These are phyloP conservation scores for Drosophila acutilabella DNA, from an alignment of 2,888 invertebrate species.

Conservation along the genomic window DNA sequence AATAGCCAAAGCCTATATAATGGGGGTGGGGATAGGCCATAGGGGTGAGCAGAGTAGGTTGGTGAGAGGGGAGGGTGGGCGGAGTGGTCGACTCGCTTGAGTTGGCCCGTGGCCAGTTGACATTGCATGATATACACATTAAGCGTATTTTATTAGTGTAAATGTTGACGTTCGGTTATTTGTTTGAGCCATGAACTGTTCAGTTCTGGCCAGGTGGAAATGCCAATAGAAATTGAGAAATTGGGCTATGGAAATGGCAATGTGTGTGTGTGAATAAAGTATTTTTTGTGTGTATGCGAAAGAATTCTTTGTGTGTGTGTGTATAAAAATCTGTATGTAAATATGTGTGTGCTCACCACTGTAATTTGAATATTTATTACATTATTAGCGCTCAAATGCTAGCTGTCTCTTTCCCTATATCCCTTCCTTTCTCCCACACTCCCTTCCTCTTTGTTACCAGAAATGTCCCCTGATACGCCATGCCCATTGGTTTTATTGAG, in stretches of 20 bases:
- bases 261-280: background rate
- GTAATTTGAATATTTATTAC: constrained; percentile 81
- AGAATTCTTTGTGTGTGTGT: too few species aligned
- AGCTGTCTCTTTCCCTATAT: constrained; percentile 1
- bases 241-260: constrained; percentile 47
- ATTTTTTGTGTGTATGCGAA: constrained; percentile 31
- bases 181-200: constrained; percentile 58
- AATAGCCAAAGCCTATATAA: constrained; percentile 53
- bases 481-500: constrained; percentile 56
- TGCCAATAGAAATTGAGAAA: constrained; percentile 62
- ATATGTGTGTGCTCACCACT: constrained; percentile 14
- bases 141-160: constrained; percentile 75
- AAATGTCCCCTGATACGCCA: constrained; percentile 28
- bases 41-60: background rate
- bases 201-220: constrained; percentile 64
- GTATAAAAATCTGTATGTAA: constrained; percentile 4
- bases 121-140: constrained; percentile 71
- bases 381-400: constrained; percentile 62
- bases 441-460: background rate
- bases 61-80: background rate
- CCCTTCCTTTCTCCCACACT: background rate
- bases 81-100: constrained; percentile 49
- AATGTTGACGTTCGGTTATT: constrained; percentile 74
- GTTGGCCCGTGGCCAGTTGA: constrained; percentile 49
- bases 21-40: background rate